Base-by-base conservation (phyloP, 2,888 invertebrate species). In the Drosophila ezoana region DNA sequence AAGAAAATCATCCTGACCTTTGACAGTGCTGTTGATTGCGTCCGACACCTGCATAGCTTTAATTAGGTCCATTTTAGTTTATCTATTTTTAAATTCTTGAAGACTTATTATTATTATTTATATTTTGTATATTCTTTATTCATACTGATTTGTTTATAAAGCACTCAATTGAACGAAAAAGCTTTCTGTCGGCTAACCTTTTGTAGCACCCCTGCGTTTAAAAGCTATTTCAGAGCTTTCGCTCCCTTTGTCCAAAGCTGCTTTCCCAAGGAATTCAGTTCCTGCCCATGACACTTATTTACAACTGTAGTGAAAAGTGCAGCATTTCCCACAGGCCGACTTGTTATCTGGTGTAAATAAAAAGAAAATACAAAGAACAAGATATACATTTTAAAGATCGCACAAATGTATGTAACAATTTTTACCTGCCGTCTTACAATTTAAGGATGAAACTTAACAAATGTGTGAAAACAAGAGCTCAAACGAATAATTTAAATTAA, bases 11-110 rank as follows among this genome's bases (percentile, higher is more conserved):
- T 91, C 28, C 61, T 91, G 35, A 75, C 79, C 4, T 90, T 79
- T 64, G 79, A 81, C 35, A 92, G 91, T 76, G 91, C 92, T 44
- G 74, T 67, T 38, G 87, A 90, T 14, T 91, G 81, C 62, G 81
- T 75, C 4, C 69, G 60, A 23, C 51, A 81, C 62, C 18, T 83
- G 14, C 44, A 60, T 32, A 76, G 68, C 18, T 10, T 65, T 28
- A 37, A 8, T 20, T 47, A 64, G 9, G 8, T 49, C 16, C 10
- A 32, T 37, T 32, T 33, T 52, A 33, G 40, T 56, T 57, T 64
- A 35, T 33, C 23, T 43, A 40, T 54, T 13, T 56, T 44, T 49
- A n/a, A 33, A 40, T 40, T 28, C 33, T 38, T 40, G 6, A 44
- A 62, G 43, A 49, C 49, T 1, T 10, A 41, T 44, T 56, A 23